phyloP scores from a whole-genome alignment of 1,140 invertebrate species.

The Cyclargus thomasi region DNA sequence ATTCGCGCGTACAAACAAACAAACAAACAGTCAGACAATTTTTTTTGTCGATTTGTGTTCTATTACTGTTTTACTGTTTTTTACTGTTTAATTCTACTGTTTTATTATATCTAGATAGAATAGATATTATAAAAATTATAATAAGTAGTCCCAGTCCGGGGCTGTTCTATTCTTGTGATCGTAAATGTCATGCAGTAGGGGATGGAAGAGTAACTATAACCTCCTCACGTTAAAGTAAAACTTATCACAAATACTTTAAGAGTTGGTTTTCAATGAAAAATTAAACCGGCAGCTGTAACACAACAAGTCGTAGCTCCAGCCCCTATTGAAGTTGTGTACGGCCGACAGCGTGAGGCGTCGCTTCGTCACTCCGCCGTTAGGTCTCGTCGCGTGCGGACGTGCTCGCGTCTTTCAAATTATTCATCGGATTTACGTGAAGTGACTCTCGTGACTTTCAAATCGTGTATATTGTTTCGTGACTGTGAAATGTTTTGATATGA shows the following conservation, averaged over 20 bases:
- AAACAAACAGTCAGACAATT: too few species aligned
- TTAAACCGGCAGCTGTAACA: neutral
- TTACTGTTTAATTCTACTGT: too few species aligned
- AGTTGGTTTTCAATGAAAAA: neutral
- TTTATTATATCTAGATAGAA: too few species aligned
- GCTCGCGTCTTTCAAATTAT: conserved; percentile 28
- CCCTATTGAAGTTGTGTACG: neutral
- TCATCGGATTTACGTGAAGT: conserved; percentile 12
- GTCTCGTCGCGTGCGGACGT: conserved; percentile 55
- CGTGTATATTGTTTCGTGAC: conserved; percentile 37
- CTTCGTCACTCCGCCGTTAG: conserved; percentile 51
- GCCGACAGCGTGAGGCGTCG: neutral
- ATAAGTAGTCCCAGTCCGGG: neutral
- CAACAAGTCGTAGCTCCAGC: neutral
- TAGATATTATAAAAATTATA: neutral
- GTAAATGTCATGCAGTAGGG: neutral
- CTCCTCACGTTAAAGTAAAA: neutral
- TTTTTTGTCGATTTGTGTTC: too few species aligned
- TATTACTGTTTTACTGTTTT: too few species aligned
- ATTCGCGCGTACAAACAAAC: too few species aligned
- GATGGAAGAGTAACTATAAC: neutral
- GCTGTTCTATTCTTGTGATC: neutral
- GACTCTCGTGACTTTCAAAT: conserved; percentile 29
- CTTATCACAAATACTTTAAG: neutral
- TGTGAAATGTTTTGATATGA: conserved; percentile 40